Evolutionary conservation across 2,888 invertebrate species (phyloP).

Genomic region (Archips xylosteana): DNA sequence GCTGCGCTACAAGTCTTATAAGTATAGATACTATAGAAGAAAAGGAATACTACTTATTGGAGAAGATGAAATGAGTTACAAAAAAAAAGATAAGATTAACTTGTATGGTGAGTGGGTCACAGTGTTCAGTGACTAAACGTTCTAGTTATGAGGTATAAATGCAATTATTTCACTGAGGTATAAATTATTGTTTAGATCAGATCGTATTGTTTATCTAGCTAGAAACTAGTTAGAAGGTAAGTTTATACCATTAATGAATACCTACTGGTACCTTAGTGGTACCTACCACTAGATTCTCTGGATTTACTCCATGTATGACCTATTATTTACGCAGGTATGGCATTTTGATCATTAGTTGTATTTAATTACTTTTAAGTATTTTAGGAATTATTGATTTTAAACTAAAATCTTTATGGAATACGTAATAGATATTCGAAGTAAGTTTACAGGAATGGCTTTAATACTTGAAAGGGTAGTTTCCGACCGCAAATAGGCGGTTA

Average conservation of each 20-base stretch:
- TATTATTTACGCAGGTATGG: background rate
- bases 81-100: background rate
- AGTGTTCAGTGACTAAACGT: no score
- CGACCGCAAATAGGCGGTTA: slow-evolving; percentile 12
- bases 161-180: background rate
- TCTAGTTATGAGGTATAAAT: background rate
- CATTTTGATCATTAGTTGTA: no score
- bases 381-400: background rate
- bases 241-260: background rate
- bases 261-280: no score
- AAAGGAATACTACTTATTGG: background rate
- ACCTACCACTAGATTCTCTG: background rate
- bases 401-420: background rate
- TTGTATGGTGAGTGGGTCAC: no score
- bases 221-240: background rate
- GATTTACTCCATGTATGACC: background rate
- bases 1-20: no score
- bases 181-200: background rate
- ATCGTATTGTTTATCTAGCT: background rate
- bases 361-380: no score
- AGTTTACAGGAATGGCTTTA: background rate
- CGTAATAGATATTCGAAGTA: background rate
- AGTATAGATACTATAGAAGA: background rate
- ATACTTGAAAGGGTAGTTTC: slow-evolving; percentile 18
- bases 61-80: background rate